Evolutionary conservation across 2,888 invertebrate genomes (phyloP), one percentile per base, ranked within the genome.

Genomic region (Dolomedes plantarius): DNA sequence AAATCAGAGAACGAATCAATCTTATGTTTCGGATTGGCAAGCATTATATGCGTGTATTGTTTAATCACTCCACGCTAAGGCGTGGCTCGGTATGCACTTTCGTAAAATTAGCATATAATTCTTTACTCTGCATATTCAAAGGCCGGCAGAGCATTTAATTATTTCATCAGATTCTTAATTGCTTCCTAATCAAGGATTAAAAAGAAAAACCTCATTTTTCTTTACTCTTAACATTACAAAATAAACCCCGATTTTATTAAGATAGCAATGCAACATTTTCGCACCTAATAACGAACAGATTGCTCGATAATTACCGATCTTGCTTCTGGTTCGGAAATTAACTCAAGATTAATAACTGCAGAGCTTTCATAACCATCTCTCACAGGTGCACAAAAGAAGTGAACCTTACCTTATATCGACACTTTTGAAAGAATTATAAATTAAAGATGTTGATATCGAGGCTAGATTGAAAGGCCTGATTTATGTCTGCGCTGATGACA

Each of bases 401-500:
- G 23, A 23, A 16, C 19, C 5, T 56, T 56, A 23, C 46, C 56
- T 19, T 56, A 56, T 56, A 56, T 23, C 23, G 56, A 23, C 56
- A 56, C 23, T 23, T 56, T 6, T 23, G 23, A 56, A 56, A 56
- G 23, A 1, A 56, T 56, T 23, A 23, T 56, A 23, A 23, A 56
- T 56, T 56, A 56, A 56, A 56, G 56, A 56, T 56, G 56, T 23
- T 56, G 56, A 56, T 56, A 56, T 56, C 56, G 56, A 56, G 56
- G 56, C 56, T 56, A 56, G 56, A 56, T 56, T 19, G 23, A 23
- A 56, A 56, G 1, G 23, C 3, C 9, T 36, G 36, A 36, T 56
- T 56, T 56, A 56, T 56, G 23, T 11, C 3, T 3, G 5, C 6
- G 5, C 23, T 56, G 56, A 56, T 56, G 56, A 56, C 56, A 56